A percentile compares a stretch with the other conserved stretches of the same genome.
Conservation (phyloP, 2,797 vertebrate genomes). For the Sebastes diaconus region DNA sequence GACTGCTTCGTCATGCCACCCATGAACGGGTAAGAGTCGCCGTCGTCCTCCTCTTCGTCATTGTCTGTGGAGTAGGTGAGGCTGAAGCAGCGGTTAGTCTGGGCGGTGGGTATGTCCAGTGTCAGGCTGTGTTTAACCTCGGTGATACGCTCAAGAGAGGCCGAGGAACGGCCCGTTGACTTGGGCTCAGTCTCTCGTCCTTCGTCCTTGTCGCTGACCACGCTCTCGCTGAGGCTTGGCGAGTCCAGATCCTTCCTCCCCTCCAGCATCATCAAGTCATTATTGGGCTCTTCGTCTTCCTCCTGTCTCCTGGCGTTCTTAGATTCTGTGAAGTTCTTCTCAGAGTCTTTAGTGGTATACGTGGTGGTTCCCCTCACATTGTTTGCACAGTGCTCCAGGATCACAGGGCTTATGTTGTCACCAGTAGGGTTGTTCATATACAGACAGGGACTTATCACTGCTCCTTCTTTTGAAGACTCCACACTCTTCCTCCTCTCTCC, state of each 20-base stretch:
- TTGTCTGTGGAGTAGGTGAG: constrained; percentile 88
- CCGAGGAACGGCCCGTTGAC: constrained; percentile 67
- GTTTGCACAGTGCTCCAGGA: constrained; percentile 71
- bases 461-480: constrained; percentile 10
- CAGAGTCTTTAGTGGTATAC: constrained; percentile 52
- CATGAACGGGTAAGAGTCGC: constrained; percentile 78
- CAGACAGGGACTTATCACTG: constrained; percentile 72
- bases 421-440: constrained; percentile 86
- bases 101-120: constrained; percentile 86
- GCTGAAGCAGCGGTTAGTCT: constrained; percentile 90
- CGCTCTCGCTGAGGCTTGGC: constrained; percentile 79
- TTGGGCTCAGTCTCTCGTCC: constrained; percentile 79
- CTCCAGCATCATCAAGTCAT: constrained; percentile 80
- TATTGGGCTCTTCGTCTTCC: constrained; percentile 79
- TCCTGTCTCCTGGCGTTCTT: constrained; percentile 74
- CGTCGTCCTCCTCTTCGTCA: constrained; percentile 80
- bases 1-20: constrained; percentile 75
- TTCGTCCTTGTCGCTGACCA: constrained; percentile 82
- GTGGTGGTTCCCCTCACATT: constrained; percentile 28
- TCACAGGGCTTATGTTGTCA: constrained; percentile 84
- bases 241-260: constrained; percentile 78
- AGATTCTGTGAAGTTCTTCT: constrained; percentile 62
- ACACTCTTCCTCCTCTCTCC: constrained; percentile 31
- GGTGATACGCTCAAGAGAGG: constrained; percentile 82
- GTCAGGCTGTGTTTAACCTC: constrained; percentile 79